These are phyloP conservation scores for Entomobrya multifasciata DNA, from an alignment of 2,888 invertebrate species.

Conservation along the genomic window DNA sequence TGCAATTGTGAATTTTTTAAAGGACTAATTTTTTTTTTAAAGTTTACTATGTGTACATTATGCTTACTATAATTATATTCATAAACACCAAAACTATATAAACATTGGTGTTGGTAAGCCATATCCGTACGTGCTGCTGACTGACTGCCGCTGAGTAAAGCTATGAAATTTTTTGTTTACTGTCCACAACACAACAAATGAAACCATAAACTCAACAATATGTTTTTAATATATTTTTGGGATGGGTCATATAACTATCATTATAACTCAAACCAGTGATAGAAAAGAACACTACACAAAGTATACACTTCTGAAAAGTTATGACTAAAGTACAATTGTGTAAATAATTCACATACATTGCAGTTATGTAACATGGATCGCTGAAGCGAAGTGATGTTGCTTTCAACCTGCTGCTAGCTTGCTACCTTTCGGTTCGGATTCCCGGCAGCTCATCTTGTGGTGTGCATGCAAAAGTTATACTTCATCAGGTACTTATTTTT, in stretches of 20 bases:
- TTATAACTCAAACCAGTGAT: slow-evolving; percentile 64
- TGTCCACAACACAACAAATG: slow-evolving; percentile 50
- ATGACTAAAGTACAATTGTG: neutral
- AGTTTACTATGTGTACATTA: too few relatives aligned
- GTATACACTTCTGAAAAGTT: neutral
- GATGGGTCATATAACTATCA: slow-evolving; percentile 64
- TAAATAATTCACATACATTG: neutral
- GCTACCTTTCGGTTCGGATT: too few relatives aligned
- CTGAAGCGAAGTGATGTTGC: neutral
- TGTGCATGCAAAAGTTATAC: slow-evolving; percentile 31
- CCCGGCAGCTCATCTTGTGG: too few relatives aligned
- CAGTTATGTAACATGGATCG: neutral
- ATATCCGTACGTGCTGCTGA: slow-evolving; percentile 45
- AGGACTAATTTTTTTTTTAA: too few relatives aligned
- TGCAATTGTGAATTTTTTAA: too few relatives aligned
- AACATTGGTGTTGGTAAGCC: slow-evolving; percentile 31
- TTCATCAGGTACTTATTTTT: slow-evolving; percentile 50
- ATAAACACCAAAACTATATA: slow-evolving; percentile 44
- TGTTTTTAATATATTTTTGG: slow-evolving; percentile 65
- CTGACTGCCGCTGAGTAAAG: slow-evolving; percentile 62
- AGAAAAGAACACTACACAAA: slow-evolving; percentile 22
- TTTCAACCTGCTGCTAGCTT: slow-evolving; percentile 16
- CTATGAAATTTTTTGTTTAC: slow-evolving; percentile 29
- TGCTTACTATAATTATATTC: too few relatives aligned
- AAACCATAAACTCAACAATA: slow-evolving; percentile 70